These are phyloP conservation scores for Lithophane semibrunnea DNA, from an alignment of 2,888 invertebrate species.

Conservation along the genomic window DNA sequence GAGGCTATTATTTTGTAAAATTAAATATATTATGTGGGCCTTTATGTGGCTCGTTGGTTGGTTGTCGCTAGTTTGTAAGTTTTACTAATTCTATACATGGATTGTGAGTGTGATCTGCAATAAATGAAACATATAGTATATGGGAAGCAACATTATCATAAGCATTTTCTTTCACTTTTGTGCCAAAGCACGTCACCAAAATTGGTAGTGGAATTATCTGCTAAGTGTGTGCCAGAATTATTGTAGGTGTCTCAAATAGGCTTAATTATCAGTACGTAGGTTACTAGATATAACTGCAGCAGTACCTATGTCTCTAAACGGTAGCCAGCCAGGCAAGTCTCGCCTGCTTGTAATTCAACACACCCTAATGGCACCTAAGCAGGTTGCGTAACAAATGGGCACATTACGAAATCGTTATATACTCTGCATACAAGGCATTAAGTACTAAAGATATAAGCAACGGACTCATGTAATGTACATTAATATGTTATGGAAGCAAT, in stretches of 20 bases:
- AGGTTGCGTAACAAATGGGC: slow-evolving; percentile 43
- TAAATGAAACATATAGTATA: neutral
- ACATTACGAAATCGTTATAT: slow-evolving; percentile 46
- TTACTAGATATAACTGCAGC: neutral
- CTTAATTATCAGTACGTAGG: too few species aligned
- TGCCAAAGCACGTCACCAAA: neutral
- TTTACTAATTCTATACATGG: neutral
- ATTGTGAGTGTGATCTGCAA: neutral
- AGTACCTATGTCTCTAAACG: slow-evolving; percentile 1
- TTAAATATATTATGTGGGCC: neutral
- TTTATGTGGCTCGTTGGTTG: neutral
- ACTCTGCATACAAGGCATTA: slow-evolving; percentile 45
- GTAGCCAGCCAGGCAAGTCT: slow-evolving; percentile 14
- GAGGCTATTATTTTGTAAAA: neutral
- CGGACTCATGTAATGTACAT: slow-evolving; percentile 29
- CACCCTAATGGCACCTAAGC: slow-evolving; percentile 49
- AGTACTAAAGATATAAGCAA: slow-evolving; percentile 25
- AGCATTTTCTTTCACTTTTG: neutral
- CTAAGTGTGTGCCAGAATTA: neutral
- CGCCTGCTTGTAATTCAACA: slow-evolving; percentile 52
- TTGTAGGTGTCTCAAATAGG: neutral
- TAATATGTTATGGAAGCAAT: slow-evolving; percentile 49
- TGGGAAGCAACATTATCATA: neutral
- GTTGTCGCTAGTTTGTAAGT: neutral
- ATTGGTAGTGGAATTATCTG: neutral